Conservation (phyloP, 2,888 invertebrate genomes). For the Argyresthia albistria region DNA sequence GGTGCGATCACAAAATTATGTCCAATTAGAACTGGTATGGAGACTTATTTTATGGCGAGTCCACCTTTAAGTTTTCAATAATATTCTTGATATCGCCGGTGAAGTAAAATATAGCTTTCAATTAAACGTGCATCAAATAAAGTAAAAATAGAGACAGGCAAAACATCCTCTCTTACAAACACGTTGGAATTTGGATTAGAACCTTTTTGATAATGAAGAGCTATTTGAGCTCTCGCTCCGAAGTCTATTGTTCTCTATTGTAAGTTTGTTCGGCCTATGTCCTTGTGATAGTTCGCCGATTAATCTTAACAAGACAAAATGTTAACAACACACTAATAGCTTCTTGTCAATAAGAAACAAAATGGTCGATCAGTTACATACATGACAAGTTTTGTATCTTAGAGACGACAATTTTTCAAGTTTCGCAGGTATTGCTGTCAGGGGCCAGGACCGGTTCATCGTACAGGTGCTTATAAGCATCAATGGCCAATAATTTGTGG, state of each 20-base stretch:
- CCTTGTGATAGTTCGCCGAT: too few species aligned
- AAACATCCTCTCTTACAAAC: too few species aligned
- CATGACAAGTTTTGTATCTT: neutral
- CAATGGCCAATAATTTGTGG: constrained; percentile 22
- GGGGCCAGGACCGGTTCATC: constrained; percentile 38
- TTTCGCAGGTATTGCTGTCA: constrained; percentile 42
- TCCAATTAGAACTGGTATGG: neutral
- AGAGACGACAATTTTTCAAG: constrained; percentile 41
- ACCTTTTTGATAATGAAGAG: too few species aligned
- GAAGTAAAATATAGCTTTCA: too few species aligned
- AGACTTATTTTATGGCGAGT: neutral
- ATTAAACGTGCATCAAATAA: too few species aligned
- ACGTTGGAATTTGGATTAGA: too few species aligned
- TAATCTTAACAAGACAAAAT: neutral
- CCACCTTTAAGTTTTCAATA: neutral
- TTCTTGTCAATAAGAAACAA: neutral
- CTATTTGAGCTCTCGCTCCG: too few species aligned
- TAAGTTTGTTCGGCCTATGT: too few species aligned
- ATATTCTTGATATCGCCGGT: too few species aligned
- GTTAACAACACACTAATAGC: neutral
- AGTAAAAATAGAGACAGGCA: too few species aligned
- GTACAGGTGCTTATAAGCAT: constrained; percentile 46
- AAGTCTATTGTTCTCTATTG: too few species aligned
- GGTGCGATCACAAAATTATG: neutral
- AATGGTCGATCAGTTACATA: neutral